These are phyloP conservation scores for Saccostrea glomerata DNA, from an alignment of 1,140 invertebrate species.

Conservation along the genomic window DNA sequence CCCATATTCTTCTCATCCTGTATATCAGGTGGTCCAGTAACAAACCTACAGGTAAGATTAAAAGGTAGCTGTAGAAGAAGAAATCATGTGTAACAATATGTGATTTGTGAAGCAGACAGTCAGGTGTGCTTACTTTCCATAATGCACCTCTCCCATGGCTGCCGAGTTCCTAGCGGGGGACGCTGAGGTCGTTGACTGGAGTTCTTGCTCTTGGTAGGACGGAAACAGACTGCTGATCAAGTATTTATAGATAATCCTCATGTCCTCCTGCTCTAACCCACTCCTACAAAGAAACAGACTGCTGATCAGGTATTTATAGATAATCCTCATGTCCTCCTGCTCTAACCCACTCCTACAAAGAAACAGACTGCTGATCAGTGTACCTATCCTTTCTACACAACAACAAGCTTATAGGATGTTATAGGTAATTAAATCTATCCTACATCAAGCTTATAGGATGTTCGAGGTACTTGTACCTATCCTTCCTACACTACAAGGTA, in stretches of 20 bases:
- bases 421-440: slow-evolving; percentile 83
- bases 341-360: slow-evolving; percentile 88
- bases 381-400: too few relatives aligned
- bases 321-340: slow-evolving; percentile 89
- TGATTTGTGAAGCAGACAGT: not conserved
- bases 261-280: slow-evolving; percentile 89
- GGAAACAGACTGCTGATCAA: slow-evolving; percentile 88
- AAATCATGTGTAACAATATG: not conserved
- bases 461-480: slow-evolving; percentile 83
- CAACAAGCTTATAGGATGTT: slow-evolving; percentile 88
- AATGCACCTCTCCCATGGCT: slow-evolving; percentile 78
- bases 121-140: slow-evolving; percentile 81
- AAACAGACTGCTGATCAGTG: slow-evolving; percentile 81
- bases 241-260: slow-evolving; percentile 91
- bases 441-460: slow-evolving; percentile 88
- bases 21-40: slow-evolving; percentile 85
- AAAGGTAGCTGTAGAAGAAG: too few relatives aligned
- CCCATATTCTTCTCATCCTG: slow-evolving; percentile 83
- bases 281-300: slow-evolving; percentile 90
- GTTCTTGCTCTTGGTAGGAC: slow-evolving; percentile 86
- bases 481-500: too few relatives aligned
- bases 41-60: slow-evolving; percentile 81
- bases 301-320: slow-evolving; percentile 89
- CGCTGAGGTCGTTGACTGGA: slow-evolving; percentile 82
- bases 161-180: slow-evolving; percentile 78